These are phyloP conservation scores for Drosophila tsacasi DNA, from an alignment of 1,140 invertebrate genomes.

Conservation along the genomic window DNA sequence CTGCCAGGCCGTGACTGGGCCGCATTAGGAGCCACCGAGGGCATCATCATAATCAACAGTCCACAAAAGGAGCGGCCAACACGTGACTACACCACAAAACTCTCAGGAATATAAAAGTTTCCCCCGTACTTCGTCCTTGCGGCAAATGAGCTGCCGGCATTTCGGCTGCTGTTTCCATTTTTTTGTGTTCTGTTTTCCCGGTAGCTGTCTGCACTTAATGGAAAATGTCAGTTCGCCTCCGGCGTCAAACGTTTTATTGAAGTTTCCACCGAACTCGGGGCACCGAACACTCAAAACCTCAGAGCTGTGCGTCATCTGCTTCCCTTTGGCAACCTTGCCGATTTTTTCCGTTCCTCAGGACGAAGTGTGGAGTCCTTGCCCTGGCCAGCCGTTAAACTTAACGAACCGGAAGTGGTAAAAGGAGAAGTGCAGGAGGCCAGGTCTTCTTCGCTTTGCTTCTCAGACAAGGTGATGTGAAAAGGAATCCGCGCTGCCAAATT, in stretches of 20 bases:
- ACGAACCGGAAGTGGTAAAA: conserved; percentile 76
- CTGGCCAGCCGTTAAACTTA: conserved; percentile 66
- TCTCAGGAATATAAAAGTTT: conserved; percentile 58
- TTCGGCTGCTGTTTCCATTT: conserved; percentile 33
- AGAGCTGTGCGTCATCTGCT: conserved; percentile 38
- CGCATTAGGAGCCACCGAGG: conserved; percentile 31
- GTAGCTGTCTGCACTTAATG: conserved; percentile 80
- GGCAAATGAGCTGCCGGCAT: conserved; percentile 50
- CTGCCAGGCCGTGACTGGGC: conserved; percentile 37
- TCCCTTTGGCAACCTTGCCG: conserved; percentile 36
- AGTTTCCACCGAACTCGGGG: conserved; percentile 62
- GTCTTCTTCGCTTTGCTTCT: conserved; percentile 2
- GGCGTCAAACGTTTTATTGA: conserved; percentile 83
- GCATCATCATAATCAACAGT: conserved; percentile 59
- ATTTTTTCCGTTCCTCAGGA: conserved; percentile 2
- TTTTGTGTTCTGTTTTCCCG: conserved; percentile 19
- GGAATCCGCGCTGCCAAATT: conserved; percentile 24
- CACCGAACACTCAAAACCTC: conserved; percentile 30
- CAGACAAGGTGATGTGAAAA: conserved; percentile 14
- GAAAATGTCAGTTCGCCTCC: conserved; percentile 81
- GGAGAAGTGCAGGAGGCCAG: conserved; percentile 34
- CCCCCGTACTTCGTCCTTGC: neutral
- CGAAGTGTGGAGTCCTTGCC: conserved; percentile 9
- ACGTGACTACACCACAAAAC: conserved; percentile 59
- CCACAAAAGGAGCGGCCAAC: conserved; percentile 44